phyloP scores from a whole-genome alignment of 2,888 invertebrate species.

The Torymus tubicola region DNA sequence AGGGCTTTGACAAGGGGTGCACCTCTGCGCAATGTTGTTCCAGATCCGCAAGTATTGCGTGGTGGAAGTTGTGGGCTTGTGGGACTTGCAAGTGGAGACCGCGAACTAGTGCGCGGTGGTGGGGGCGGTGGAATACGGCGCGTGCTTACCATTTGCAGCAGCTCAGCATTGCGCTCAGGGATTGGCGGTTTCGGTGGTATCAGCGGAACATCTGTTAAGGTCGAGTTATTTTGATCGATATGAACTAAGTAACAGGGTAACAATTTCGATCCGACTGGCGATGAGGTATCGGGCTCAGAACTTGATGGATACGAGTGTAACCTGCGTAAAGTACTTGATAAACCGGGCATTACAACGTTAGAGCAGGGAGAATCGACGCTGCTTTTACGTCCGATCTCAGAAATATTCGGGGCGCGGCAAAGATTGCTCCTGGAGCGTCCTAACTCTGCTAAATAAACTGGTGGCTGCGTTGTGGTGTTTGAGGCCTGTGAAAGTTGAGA shows the following conservation, averaged over 20 bases:
- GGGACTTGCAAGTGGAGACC: conserved; percentile 91
- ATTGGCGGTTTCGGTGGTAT: conserved; percentile 90
- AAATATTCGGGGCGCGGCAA: conserved; percentile 76
- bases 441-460: conserved; percentile 76
- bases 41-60: conserved; percentile 73
- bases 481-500: conserved; percentile 71
- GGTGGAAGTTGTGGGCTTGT: conserved; percentile 85
- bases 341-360: conserved; percentile 66
- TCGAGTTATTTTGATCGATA: conserved; percentile 70
- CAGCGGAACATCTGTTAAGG: conserved; percentile 66
- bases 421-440: conserved; percentile 78
- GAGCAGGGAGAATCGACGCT: conserved; percentile 78
- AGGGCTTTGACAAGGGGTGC: conserved; percentile 6
- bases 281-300: conserved; percentile 88
- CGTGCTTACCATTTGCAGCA: conserved; percentile 84
- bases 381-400: conserved; percentile 79
- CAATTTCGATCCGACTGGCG: conserved; percentile 83
- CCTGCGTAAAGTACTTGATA: conserved; percentile 81
- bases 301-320: conserved; percentile 92
- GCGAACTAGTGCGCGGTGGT: conserved; percentile 92
- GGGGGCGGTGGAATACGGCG: conserved; percentile 93
- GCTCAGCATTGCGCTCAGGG: conserved; percentile 88
- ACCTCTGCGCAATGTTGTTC: background rate
- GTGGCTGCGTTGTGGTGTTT: conserved; percentile 51
- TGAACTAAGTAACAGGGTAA: conserved; percentile 71